Evolutionary conservation across 2,888 invertebrate species (phyloP).

Genomic region (Allolobophora icterica): DNA sequence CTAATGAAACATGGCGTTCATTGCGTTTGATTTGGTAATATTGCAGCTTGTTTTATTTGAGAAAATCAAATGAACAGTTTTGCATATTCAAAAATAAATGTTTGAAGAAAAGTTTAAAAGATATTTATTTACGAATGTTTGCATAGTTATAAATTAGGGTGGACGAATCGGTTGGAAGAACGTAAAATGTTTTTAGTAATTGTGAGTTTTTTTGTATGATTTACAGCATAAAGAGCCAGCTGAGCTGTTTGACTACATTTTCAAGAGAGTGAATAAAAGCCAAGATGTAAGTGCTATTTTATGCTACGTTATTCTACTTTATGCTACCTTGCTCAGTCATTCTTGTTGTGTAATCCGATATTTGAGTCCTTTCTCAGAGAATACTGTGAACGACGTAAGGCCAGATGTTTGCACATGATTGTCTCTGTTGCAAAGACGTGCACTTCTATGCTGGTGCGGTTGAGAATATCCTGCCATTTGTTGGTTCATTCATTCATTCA

Average conservation of each 20-base stretch:
- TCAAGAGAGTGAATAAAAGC: conserved; percentile 74
- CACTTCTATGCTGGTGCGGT: too few species aligned
- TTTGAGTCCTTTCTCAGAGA: too few species aligned
- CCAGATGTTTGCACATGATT: too few species aligned
- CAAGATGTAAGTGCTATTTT: conserved; percentile 70
- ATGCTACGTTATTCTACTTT: background rate
- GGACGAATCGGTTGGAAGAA: background rate
- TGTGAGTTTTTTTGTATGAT: background rate
- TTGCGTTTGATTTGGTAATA: background rate
- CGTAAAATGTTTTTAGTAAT: background rate
- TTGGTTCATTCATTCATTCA: too few species aligned
- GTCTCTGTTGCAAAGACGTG: too few species aligned
- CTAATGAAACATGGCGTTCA: too few species aligned
- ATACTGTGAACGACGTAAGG: too few species aligned
- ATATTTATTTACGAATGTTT: background rate
- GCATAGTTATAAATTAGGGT: background rate
- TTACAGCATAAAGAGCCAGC: conserved; percentile 20
- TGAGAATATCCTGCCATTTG: too few species aligned
- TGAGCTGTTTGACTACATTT: conserved; percentile 70
- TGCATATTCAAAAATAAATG: background rate
- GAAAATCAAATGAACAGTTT: background rate
- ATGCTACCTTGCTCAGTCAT: background rate
- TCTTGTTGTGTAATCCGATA: too few species aligned
- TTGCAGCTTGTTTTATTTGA: too few species aligned
- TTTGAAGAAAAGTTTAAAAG: background rate